Base-by-base conservation (phyloP, 2,797 vertebrate genomes). In the Paguma larvata region DNA sequence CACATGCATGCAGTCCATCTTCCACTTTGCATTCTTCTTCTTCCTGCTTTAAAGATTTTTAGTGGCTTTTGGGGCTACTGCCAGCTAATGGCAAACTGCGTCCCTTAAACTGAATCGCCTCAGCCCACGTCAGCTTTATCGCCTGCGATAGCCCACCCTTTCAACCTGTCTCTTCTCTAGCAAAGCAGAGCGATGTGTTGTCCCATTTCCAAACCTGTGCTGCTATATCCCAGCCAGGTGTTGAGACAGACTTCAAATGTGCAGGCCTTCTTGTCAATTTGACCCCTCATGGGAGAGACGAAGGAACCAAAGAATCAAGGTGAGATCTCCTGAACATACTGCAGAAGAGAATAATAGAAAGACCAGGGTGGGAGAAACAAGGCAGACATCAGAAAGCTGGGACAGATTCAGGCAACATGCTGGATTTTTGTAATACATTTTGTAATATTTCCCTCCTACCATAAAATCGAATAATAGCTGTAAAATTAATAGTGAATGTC, bases 401-500 rank as follows among this genome's bases (percentile, higher is more conserved):
- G 30, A n/a, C 27, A 41, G n/a, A 94, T 16, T 85, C 34, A 46
- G 77, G 63, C 25, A 51, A 77, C 34, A 32, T 1, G 30, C 30
- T 41, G 19, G 23, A 86, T 86, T 94, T 88, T 83, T 89, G 27
- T 41, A 91, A 85, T 78, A 78, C 44, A 59, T 63, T 73, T 96
- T 84, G 0, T 84, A 86, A 94, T 85, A 86, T 94, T 89, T 85
- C n/a, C 21, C 65, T 89, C 51, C 44, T 86, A 63, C 78, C 23
- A 48, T 68, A 75, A 95, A 95, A 72, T 96, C 51, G 25, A 93
- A 77, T 79, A 91, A 91, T 94, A 53, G 21, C 92, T 92, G 4
- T 73, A 89, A 96, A 94, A 93, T 93, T 86, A 86, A 44, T 94
- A 91, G 83, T 70, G 48, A 93, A 70, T 51, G 83, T 27, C 21